Evolutionary conservation across 2,888 invertebrate genomes (phyloP), one percentile per base, ranked within the genome.

Genomic region (Smittia sp.): DNA sequence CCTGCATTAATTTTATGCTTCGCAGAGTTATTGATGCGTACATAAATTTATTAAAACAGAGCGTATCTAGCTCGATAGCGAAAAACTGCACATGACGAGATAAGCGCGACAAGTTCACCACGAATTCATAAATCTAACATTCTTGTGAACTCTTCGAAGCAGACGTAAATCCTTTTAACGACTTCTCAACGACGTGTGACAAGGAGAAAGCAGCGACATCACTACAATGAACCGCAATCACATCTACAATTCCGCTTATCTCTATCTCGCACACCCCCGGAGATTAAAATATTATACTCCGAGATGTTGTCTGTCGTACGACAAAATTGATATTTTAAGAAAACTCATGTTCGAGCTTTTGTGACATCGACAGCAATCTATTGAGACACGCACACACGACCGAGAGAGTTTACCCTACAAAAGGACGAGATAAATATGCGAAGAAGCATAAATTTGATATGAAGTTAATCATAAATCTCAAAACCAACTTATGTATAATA

Each of bases 1-100:
- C 38, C 52, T 72, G 69, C 69, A 70, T 72, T 72, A 62, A 72
- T 72, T 72, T 72, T 72, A 72, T 72, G 72, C 72, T n/a, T 72
- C 52, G 7, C 38, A 72, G 62, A 73, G 46, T 65, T 73, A 65
- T 73, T 73, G 73, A 73, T 73, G 73, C 73, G 73, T 73, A 32
- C 25, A 22, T 32, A 67, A 67, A 67, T 67, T 67, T 67, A 67
- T 67, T 67, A 67, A 20, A 67, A 67, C 38, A 38, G 41, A 67
- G 38, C 67, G 20, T 63, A 52, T 52, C 52, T n/a, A 25, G 27
- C 2, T 15, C 18, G 15, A 58, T 70, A 46, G 32, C 22, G 54
- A 70, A 73, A 73, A 73, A 73, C 73, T 73, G 73, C 73, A 65
- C 63, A 63, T n/a, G 6, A 18, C n/a, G 73, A 63, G 73, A 73